Percentiles rank a stretch among this genome's conserved stretches.
Conservation (phyloP, 2,888 invertebrate species). For the Drosophila anceps region DNA sequence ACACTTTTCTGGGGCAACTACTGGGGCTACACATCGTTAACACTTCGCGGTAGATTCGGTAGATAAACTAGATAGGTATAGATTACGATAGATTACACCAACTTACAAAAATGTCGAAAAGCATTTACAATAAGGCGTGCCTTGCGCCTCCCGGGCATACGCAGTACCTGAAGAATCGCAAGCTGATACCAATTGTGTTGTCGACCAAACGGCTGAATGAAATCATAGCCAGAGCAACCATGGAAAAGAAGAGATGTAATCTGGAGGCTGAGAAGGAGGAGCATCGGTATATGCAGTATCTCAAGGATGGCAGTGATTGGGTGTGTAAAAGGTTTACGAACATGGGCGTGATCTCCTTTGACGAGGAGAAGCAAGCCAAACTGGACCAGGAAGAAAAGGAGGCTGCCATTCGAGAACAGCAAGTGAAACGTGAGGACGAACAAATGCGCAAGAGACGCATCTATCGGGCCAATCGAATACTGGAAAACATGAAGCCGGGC, state of each 20-base stretch:
- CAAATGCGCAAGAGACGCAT: constrained; percentile 58
- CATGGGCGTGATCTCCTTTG: background rate
- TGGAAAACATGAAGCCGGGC: constrained; percentile 62
- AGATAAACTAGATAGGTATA: background rate
- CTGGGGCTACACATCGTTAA: background rate
- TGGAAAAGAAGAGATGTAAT: background rate
- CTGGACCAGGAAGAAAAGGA: background rate
- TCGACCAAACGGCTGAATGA: background rate
- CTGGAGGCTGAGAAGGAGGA: constrained; percentile 48
- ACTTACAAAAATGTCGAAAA: background rate
- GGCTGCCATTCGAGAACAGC: constrained; percentile 11
- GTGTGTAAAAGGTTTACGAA: constrained; percentile 36
- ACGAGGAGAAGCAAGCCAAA: constrained; percentile 16
- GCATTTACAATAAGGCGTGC: background rate
- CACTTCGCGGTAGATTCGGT: background rate
- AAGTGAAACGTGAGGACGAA: constrained; percentile 29
- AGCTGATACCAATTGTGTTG: background rate
- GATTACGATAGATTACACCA: background rate
- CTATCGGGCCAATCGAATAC: constrained; percentile 49
- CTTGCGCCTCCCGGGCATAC: background rate
- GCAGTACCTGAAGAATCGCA: background rate
- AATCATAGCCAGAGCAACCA: background rate
- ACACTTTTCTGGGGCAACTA: background rate
- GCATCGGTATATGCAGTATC: constrained; percentile 50
- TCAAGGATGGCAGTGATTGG: constrained; percentile 53